These are phyloP conservation scores for Watsonalla binaria DNA, from an alignment of 2,888 invertebrate species.

Conservation along the genomic window DNA sequence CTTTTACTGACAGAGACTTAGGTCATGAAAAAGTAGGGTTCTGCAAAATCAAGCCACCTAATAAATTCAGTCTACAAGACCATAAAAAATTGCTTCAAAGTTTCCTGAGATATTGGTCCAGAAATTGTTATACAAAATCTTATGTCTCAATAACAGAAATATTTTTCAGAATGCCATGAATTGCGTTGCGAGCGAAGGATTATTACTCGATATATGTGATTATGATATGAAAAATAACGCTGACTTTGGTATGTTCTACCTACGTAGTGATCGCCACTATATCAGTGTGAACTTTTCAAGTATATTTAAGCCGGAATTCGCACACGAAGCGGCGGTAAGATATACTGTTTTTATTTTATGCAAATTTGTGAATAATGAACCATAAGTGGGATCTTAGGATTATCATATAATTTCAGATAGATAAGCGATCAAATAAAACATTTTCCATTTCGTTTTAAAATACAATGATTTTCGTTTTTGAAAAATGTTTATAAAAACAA, in stretches of 20 bases:
- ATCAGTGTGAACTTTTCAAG: conserved; percentile 9
- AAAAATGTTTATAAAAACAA: no score
- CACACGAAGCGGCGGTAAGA: conserved; percentile 4
- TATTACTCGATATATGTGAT: conserved; percentile 6
- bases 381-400: no score
- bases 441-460: no score
- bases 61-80: neutral
- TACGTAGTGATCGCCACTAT: conserved; percentile 1
- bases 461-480: no score
- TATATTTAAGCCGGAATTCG: conserved; percentile 26
- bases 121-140: neutral
- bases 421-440: no score
- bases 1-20: no score
- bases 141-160: no score
- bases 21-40: neutral
- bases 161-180: conserved; percentile 2
- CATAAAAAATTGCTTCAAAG: neutral
- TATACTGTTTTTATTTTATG: conserved; percentile 13
- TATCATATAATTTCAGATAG: no score
- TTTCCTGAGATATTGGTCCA: no score
- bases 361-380: no score
- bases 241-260: conserved; percentile 7
- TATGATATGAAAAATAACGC: conserved; percentile 4
- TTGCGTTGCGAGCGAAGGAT: neutral
- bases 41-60: neutral